A percentile compares a stretch with the other conserved stretches of the same genome.
Evolutionary conservation across 1,140 invertebrate species (phyloP).

Genomic region (Aphaenogaster floridana): DNA sequence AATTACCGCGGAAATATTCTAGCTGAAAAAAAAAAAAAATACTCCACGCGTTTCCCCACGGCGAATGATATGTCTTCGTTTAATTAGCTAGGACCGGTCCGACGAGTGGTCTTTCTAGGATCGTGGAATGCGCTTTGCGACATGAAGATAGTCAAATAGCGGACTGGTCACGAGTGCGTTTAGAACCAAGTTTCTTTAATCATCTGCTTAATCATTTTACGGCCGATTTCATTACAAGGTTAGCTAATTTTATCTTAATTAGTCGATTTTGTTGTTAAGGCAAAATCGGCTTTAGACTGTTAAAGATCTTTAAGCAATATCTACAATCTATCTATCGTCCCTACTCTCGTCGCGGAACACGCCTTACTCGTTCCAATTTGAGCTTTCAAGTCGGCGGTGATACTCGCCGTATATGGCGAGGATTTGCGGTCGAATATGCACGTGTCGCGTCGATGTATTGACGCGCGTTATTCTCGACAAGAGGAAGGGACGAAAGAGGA

Average conservation of each 20-base stretch:
- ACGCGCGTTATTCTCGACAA: conserved; percentile 48
- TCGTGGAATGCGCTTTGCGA: conserved; percentile 33
- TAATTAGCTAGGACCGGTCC: conserved; percentile 52
- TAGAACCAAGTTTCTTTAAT: not conserved
- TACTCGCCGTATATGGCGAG: not conserved
- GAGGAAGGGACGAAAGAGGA: not conserved
- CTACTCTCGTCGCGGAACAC: not conserved
- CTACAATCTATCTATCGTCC: not conserved
- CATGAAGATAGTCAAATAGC: not conserved
- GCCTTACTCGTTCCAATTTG: not conserved
- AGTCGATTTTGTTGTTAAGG: not conserved
- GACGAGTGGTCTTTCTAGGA: conserved; percentile 8
- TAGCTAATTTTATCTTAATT: not conserved
- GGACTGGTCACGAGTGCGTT: not conserved
- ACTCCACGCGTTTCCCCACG: conserved; percentile 9
- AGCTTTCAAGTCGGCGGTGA: not conserved
- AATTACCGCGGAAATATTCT: conserved; percentile 50
- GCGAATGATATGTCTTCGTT: conserved; percentile 43
- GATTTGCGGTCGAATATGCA: conserved; percentile 2
- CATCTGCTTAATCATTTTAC: not conserved
- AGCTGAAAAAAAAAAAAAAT: not conserved
- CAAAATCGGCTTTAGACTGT: not conserved
- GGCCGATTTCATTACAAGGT: not conserved
- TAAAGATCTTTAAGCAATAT: not conserved
- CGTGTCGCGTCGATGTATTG: conserved; percentile 15